Evolutionary conservation across 1,140 invertebrate species (phyloP).

Genomic region (Grapholita molesta): DNA sequence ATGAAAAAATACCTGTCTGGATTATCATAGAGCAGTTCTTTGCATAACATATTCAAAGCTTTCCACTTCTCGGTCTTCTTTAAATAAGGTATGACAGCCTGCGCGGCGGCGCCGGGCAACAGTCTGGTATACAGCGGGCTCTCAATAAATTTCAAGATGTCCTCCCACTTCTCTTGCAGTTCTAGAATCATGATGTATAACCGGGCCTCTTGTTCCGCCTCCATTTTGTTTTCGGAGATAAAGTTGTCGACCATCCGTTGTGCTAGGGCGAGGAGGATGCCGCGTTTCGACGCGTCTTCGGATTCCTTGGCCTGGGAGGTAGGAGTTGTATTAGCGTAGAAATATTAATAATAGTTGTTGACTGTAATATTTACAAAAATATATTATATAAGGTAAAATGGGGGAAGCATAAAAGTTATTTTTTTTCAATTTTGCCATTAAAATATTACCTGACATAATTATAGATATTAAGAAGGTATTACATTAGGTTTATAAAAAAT

Average conservation of each 20-base stretch:
- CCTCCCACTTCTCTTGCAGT: constrained; percentile 89
- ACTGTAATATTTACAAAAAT: no score
- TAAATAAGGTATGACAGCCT: constrained; percentile 86
- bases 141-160: constrained; percentile 88
- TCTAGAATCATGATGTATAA: constrained; percentile 95
- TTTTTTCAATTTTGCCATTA: no score
- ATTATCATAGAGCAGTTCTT: constrained; percentile 84
- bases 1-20: constrained; percentile 68
- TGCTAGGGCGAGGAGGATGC: constrained; percentile 89
- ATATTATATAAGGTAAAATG: no score
- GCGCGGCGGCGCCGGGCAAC: constrained; percentile 80
- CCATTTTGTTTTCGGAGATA: constrained; percentile 92
- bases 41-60: constrained; percentile 84
- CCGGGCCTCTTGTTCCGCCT: constrained; percentile 95
- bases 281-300: constrained; percentile 77
- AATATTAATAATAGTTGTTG: no score
- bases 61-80: constrained; percentile 86
- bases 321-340: background rate
- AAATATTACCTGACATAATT: no score
- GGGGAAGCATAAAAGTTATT: no score
- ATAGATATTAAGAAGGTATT: no score
- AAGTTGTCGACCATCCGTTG: constrained; percentile 93
- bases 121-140: constrained; percentile 84
- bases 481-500: no score
- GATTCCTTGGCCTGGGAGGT: constrained; percentile 59